Conservation (phyloP, 2,113 vertebrate genomes). For the Dipodomys stephensi region DNA sequence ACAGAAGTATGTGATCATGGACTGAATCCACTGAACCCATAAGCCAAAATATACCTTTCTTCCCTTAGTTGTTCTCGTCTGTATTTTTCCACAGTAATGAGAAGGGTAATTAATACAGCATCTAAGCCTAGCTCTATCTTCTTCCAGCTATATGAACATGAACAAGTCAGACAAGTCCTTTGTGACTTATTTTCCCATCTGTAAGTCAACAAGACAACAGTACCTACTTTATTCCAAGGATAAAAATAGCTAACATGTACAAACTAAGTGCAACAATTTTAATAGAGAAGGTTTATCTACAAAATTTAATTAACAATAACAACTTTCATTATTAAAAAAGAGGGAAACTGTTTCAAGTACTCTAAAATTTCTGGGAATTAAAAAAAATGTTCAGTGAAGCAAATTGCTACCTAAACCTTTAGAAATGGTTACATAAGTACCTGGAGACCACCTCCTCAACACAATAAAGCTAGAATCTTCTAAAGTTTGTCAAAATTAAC, state of each 20-base stretch:
- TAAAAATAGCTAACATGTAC: not conserved
- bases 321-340: slow-evolving; percentile 47
- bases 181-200: not conserved
- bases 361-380: slow-evolving; percentile 57
- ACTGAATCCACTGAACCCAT: too few species aligned
- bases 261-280: slow-evolving; percentile 14
- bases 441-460: slow-evolving; percentile 18
- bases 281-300: not conserved
- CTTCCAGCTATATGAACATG: not conserved
- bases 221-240: not conserved
- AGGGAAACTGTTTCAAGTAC: slow-evolving; percentile 21
- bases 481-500: slow-evolving; percentile 59
- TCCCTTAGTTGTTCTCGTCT: too few species aligned
- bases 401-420: slow-evolving; percentile 53
- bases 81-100: too few species aligned
- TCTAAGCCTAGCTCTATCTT: not conserved
- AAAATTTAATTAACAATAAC: slow-evolving; percentile 1
- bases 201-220: not conserved
- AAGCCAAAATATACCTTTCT: too few species aligned
- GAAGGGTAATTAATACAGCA: not conserved
- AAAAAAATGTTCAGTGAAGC: slow-evolving; percentile 45
- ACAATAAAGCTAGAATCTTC: slow-evolving; percentile 52
- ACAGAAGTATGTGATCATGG: too few species aligned
- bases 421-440: slow-evolving; percentile 64
- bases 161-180: not conserved